These are phyloP conservation scores for Cherax destructor DNA, from an alignment of 1,140 invertebrate genomes.

Conservation along the genomic window DNA sequence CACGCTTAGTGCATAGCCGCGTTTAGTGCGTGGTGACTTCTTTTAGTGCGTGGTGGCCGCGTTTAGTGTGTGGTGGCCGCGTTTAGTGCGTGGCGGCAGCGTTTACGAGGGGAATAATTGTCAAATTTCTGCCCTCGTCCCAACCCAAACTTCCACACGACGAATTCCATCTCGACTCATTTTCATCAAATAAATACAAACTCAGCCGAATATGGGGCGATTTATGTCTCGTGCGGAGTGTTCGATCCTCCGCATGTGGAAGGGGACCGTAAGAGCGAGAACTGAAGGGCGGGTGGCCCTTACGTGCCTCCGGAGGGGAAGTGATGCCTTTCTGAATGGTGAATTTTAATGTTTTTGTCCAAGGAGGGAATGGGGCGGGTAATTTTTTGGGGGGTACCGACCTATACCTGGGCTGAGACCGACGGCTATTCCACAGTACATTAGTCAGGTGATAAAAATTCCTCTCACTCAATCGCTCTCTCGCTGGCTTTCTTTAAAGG, in stretches of 20 bases:
- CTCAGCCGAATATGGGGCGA: conserved; percentile 11
- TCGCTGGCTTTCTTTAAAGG: too few relatives aligned
- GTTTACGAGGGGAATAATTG: background rate
- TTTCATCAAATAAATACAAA: conserved; percentile 12
- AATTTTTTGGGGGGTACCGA: background rate
- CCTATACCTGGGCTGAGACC: background rate
- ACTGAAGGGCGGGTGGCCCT: background rate
- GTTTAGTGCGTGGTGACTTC: background rate
- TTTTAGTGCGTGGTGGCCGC: background rate
- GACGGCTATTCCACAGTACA: background rate
- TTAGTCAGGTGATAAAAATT: conserved; percentile 5
- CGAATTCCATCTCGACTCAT: conserved; percentile 5
- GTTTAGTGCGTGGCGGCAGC: background rate
- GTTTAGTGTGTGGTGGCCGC: background rate
- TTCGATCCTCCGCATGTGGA: background rate
- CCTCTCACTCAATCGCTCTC: background rate
- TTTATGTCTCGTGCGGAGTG: background rate
- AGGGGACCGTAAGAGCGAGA: background rate
- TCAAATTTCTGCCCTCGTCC: background rate
- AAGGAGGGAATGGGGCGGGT: background rate
- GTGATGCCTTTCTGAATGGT: background rate
- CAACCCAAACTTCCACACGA: background rate
- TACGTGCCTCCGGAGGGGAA: background rate
- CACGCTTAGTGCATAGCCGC: background rate
- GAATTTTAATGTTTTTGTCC: conserved; percentile 17